Evolutionary conservation across 2,797 vertebrate species (phyloP).

Genomic region (Anguilla pacifica): DNA sequence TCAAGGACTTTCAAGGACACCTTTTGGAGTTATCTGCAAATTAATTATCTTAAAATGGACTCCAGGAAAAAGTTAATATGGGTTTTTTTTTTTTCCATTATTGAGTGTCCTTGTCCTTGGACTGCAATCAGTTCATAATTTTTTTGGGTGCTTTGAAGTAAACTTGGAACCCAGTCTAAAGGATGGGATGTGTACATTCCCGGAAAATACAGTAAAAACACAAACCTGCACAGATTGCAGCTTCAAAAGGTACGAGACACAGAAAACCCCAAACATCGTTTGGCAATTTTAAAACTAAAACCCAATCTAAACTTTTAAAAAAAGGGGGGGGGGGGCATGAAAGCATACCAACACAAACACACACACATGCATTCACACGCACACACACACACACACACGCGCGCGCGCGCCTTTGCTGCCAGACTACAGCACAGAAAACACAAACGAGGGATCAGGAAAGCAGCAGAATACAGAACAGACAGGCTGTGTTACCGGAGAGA

Average conservation of each 20-base stretch:
- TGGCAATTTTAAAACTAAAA: not conserved
- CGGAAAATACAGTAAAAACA: not conserved
- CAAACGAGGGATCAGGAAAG: constrained; percentile 31
- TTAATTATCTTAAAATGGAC: not conserved
- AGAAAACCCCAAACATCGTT: not conserved
- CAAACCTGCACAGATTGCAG: not conserved
- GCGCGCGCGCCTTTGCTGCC: not conserved
- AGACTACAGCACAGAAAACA: constrained; percentile 23
- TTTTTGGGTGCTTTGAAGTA: not conserved
- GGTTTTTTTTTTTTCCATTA: not conserved
- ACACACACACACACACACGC: not conserved
- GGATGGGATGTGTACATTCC: not conserved
- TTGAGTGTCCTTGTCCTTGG: not conserved
- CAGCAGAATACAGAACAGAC: not conserved
- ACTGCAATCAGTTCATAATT: not conserved
- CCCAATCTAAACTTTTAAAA: not conserved
- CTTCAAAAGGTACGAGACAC: not conserved
- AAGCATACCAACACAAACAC: not conserved
- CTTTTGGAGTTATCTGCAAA: not conserved
- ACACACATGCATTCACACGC: not conserved
- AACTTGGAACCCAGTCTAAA: not conserved
- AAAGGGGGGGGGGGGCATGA: not conserved
- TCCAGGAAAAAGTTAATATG: not conserved
- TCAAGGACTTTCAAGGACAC: not conserved
- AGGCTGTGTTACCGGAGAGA: not conserved